Evolutionary conservation across 2,113 vertebrate species (phyloP), one percentile per base, ranked within the genome.

Genomic region (Ophthalmolycus amberensis): DNA sequence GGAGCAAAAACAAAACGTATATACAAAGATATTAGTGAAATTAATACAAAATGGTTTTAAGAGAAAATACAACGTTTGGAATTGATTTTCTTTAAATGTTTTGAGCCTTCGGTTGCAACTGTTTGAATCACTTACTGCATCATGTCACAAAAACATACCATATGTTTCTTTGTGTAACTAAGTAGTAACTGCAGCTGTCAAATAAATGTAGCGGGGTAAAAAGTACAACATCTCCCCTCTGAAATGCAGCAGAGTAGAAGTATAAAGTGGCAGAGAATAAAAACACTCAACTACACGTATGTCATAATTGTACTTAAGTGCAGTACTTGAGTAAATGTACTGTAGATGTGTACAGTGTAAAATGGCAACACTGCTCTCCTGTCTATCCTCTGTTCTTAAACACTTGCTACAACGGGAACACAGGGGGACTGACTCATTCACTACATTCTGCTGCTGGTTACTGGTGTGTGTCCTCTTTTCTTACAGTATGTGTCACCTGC

Each of bases 401-500:
- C 52, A n/a, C 20, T 8, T 14, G 22, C 52, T 6, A 3, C 58
- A 60, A 40, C 18, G 7, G 40, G 15, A 12, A 25, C 9, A 29
- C 44, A 27, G 29, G 22, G 11, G 40, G 25, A 66, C 67, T 37
- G 75, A 62, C 63, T 83, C 69, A 65, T 9, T 16, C 27, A 32
- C 27, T 18, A 27, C 14, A 56, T 42, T 50, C 60, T 75, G 50
- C 87, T 64, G 42, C 56, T 62, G 62, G n/a, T 48, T 37, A 48
- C 71, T 70, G 56, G 54, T 70, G 67, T 71, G 71, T 38, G 63
- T 78, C 79, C 65, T 62, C 38, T 80, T 40, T 72, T 34, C 40
- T 71, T 85, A 44, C 80, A 58, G 18, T 5, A 11, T 60, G 18
- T 66, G 75, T 84, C 79, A 62, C 54, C 54, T 18, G 38, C 34